Base-by-base conservation (phyloP, 2,888 invertebrate species). In the Leptopilina syphax region DNA sequence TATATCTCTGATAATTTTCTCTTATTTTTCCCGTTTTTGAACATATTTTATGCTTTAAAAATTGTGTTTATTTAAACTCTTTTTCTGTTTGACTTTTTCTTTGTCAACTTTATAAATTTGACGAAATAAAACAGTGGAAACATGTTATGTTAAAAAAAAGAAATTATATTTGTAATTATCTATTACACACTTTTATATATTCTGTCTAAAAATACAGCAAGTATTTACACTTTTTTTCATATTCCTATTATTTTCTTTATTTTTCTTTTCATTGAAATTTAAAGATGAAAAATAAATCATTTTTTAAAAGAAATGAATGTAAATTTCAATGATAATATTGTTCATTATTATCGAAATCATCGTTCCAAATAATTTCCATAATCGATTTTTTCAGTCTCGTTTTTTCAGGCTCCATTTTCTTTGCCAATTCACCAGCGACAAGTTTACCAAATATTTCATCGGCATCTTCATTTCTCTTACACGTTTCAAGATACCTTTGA, bases 361-460 rank as follows among this genome's bases (percentile, higher is more conserved):
- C 70, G 1, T 73, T 13, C 70, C 70, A 73, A 8, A 73, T 57
- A 12, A 73, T 73, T 54, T 73, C 8, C 70, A 73, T 73, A 27
- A 73, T 73, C 13, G 27, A 54, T 57, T 27, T 73, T 27, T 73
- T 73, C 34, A 73, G 24, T 54, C 54, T 73, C 34, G 70, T 54
- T 27, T 73, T 73, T 50, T 73, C 70, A 7, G 54, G 70, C 13
- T 73, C 70, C 8, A 13, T 24, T 54, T 13, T 73, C 10, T 73
- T 73, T 54, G 70, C 70, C n/a, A 73, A 9, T 73, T 73, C 70
- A 7, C 54, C 27, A 4, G 70, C 70, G 54, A 73, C 54, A 13
- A 73, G 13, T 50, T 73, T 73, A 12, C 70, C 70, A 8, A 73
- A 73, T 27, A 73, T 73, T 13, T 73, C 70, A 13, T 73, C 70